These are phyloP conservation scores for Pristis pectinata DNA, from an alignment of 2,797 vertebrate species.

Conservation along the genomic window DNA sequence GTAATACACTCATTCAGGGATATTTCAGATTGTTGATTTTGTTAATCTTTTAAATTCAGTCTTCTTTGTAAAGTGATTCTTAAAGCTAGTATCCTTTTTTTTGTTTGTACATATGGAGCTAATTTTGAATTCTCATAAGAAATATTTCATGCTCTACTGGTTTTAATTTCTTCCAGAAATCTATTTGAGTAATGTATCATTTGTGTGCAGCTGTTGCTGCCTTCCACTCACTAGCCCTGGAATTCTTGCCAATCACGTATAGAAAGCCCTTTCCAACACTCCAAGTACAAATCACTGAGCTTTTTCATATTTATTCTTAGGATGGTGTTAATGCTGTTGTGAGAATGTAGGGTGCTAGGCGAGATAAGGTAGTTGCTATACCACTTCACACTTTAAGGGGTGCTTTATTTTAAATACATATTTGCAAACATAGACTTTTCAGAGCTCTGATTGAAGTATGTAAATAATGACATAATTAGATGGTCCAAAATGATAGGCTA, in stretches of 20 bases:
- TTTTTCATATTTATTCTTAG: not conserved
- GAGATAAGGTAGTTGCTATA: not conserved
- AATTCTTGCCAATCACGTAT: not conserved
- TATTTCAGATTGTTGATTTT: not conserved
- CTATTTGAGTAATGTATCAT: not conserved
- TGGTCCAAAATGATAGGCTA: too few species aligned
- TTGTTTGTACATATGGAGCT: not conserved
- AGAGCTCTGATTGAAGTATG: not conserved
- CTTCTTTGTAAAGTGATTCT: not conserved
- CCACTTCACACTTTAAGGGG: not conserved
- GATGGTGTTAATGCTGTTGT: not conserved
- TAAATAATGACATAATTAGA: not conserved
- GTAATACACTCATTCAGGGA: not conserved
- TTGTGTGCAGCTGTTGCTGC: not conserved
- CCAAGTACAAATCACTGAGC: not conserved
- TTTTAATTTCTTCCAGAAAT: not conserved
- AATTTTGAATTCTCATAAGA: not conserved
- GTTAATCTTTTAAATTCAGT: not conserved
- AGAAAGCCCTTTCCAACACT: not conserved
- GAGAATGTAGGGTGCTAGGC: not conserved
- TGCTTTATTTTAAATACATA: too few species aligned
- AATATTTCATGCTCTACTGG: not conserved
- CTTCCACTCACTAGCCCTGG: not conserved
- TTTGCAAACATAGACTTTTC: not conserved
- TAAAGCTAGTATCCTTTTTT: not conserved